Evolutionary conservation across 2,888 invertebrate genomes (phyloP).

Genomic region (Agriopis leucophaearia): DNA sequence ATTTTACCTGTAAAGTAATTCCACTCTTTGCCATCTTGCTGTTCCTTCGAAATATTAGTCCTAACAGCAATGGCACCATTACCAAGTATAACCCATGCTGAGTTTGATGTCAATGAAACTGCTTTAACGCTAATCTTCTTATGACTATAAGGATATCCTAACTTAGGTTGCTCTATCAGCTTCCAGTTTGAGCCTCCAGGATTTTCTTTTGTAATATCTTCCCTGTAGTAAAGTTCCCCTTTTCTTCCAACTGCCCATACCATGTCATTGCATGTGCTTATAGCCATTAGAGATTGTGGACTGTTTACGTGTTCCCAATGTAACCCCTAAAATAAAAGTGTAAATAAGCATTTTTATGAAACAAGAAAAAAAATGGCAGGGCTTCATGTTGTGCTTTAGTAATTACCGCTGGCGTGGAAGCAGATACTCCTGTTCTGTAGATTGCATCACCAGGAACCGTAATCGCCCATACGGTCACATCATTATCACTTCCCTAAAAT

Average conservation of each 20-base stretch:
- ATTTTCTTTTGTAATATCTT: conserved; percentile 90
- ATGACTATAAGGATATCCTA: conserved; percentile 62
- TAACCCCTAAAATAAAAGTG: conserved; percentile 84
- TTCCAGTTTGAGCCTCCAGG: conserved; percentile 91
- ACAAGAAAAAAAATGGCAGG: conserved; percentile 9
- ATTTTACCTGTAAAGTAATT: conserved; percentile 84
- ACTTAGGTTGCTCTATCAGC: conserved; percentile 89
- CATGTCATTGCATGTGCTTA: conserved; percentile 89
- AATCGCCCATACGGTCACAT: conserved; percentile 93
- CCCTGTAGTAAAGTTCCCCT: conserved; percentile 93
- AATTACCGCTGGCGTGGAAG: conserved; percentile 90
- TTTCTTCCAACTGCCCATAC: conserved; percentile 96
- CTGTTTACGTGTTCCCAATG: conserved; percentile 93
- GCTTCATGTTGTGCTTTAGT: neutral
- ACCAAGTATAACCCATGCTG: conserved; percentile 94
- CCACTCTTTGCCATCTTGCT: conserved; percentile 95
- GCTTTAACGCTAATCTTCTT: conserved; percentile 87
- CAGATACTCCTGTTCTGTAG: conserved; percentile 92
- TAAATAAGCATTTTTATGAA: neutral
- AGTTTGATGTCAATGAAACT: conserved; percentile 90
- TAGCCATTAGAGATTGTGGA: conserved; percentile 92
- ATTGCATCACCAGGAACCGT: conserved; percentile 95
- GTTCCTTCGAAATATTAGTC: conserved; percentile 90
- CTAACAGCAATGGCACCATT: conserved; percentile 91
- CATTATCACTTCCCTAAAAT: conserved; percentile 66